These are phyloP conservation scores for Reticulitermes speratus DNA, from an alignment of 1,140 invertebrate genomes.

Conservation along the genomic window DNA sequence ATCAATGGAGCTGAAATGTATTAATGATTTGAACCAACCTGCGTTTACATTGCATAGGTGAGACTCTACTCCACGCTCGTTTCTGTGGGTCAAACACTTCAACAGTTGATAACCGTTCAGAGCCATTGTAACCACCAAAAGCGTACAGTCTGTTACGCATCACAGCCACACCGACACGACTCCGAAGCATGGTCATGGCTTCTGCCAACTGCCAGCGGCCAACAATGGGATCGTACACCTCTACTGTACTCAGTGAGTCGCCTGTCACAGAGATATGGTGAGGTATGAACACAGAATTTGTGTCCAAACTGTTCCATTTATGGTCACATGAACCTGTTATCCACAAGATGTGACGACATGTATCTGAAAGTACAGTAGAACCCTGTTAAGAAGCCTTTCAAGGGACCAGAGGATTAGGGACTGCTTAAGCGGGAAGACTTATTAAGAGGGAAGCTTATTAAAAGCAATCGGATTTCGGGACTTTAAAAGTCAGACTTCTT, in stretches of 20 bases:
- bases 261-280: conserved; percentile 49
- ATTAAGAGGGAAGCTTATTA: too few species aligned
- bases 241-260: conserved; percentile 83
- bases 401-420: too few species aligned
- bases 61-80: conserved; percentile 75
- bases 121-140: conserved; percentile 79
- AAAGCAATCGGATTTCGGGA: too few species aligned
- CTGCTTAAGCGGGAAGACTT: too few species aligned
- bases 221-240: conserved; percentile 76
- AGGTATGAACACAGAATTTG: too few species aligned
- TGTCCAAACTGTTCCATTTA: too few species aligned
- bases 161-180: conserved; percentile 82
- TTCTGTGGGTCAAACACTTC: conserved; percentile 80
- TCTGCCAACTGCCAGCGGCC: conserved; percentile 77
- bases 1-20: too few species aligned
- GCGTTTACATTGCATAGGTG: conserved; percentile 80
- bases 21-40: conserved; percentile 52
- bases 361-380: too few species aligned
- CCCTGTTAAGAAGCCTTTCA: too few species aligned
- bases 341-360: too few species aligned
- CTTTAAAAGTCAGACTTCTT: too few species aligned
- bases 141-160: conserved; percentile 72
- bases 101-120: conserved; percentile 79
- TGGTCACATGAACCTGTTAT: too few species aligned
- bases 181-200: conserved; percentile 82